Evolutionary conservation across 2,888 invertebrate genomes (phyloP).

Genomic region (Lomographa bimaculata): DNA sequence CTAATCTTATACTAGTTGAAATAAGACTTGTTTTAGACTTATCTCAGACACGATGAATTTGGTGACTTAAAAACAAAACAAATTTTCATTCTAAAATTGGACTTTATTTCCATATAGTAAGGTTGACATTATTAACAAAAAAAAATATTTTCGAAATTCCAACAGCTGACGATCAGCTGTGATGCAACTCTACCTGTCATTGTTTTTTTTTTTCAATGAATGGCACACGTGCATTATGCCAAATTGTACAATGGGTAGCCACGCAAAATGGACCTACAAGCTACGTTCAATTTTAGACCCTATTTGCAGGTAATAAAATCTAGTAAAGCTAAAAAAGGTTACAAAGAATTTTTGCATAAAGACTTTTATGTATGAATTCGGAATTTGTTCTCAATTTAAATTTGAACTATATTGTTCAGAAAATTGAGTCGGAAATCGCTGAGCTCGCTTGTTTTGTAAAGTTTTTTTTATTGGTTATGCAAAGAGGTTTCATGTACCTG

Average conservation of each 20-base stretch:
- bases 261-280: constrained; percentile 43
- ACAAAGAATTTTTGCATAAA: constrained; percentile 5
- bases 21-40: no score
- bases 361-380: neutral
- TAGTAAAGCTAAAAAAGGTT: no score
- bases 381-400: neutral
- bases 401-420: neutral
- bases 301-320: no score
- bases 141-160: constrained; percentile 14
- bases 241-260: constrained; percentile 37
- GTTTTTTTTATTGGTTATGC: constrained; percentile 30
- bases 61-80: neutral
- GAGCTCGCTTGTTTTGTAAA: neutral
- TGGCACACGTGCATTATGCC: constrained; percentile 40
- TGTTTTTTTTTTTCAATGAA: constrained; percentile 36
- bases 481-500: constrained; percentile 36
- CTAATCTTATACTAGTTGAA: no score
- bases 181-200: constrained; percentile 43
- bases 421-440: neutral
- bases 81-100: constrained; percentile 5
- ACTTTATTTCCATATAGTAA: constrained; percentile 7
- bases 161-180: constrained; percentile 66
- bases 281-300: constrained; percentile 10
- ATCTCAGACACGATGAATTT: no score
- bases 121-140: constrained; percentile 3